A percentile compares a stretch with the other conserved stretches of the same genome.
phyloP scores from a whole-genome alignment of 2,113 vertebrate species.

The Rhynchopsitta pachyrhyncha region DNA sequence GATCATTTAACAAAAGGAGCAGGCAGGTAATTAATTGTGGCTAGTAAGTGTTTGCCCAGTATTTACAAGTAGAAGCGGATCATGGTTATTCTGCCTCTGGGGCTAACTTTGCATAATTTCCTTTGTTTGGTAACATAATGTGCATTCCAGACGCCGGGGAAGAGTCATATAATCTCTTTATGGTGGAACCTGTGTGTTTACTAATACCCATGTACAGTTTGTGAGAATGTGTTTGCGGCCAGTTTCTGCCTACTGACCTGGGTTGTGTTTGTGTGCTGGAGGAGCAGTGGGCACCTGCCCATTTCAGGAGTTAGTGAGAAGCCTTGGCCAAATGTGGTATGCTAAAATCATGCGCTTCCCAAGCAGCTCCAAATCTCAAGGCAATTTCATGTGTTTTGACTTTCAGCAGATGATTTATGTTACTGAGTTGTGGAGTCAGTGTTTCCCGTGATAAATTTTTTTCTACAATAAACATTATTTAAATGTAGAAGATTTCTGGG shows the following conservation, averaged over 20 bases:
- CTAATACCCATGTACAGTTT: neutral
- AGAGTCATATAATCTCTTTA: neutral
- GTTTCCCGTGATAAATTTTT: neutral
- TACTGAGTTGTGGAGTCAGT: neutral
- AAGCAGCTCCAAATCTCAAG: neutral
- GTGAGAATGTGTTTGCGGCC: neutral
- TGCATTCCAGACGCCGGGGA: neutral
- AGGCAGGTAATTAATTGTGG: slow-evolving; percentile 58
- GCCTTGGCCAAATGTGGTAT: neutral
- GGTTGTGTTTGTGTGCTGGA: neutral
- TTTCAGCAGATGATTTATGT: slow-evolving; percentile 10
- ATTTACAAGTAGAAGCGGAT: neutral
- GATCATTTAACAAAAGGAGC: slow-evolving; percentile 29
- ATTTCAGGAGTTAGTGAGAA: neutral
- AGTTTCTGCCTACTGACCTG: neutral
- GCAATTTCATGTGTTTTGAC: neutral
- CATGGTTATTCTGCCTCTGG: slow-evolving; percentile 45
- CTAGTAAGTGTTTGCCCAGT: slow-evolving; percentile 36
- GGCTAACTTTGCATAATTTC: slow-evolving; percentile 38
- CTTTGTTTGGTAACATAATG: slow-evolving; percentile 22
- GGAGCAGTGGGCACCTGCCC: neutral
- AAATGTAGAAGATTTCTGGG: neutral
- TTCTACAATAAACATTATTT: neutral
- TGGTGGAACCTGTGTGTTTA: slow-evolving; percentile 3
- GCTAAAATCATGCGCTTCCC: neutral